These are phyloP conservation scores for Mesorhabditis spiculigera DNA, from an alignment of 2,888 invertebrate species.

Conservation along the genomic window DNA sequence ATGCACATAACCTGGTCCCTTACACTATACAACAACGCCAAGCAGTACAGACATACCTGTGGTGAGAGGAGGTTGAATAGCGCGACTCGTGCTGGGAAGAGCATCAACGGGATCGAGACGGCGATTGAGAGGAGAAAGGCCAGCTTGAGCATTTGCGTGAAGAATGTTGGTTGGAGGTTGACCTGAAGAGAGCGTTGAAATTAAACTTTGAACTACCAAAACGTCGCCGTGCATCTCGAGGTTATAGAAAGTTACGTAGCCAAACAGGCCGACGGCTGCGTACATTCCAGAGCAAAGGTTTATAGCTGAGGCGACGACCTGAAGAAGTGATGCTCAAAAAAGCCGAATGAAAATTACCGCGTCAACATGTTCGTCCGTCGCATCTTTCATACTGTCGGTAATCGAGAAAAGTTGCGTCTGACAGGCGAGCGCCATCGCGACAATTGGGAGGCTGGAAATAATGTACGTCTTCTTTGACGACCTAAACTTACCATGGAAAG, in stretches of 20 bases:
- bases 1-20: not conserved
- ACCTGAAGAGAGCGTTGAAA: too few species aligned
- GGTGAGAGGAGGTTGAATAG: constrained; percentile 76
- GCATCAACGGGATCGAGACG: constrained; percentile 90
- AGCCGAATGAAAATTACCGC: constrained; percentile 58
- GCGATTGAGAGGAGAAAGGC: constrained; percentile 91
- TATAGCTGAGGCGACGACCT: constrained; percentile 78
- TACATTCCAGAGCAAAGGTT: constrained; percentile 80
- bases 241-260: constrained; percentile 76
- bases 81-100: constrained; percentile 91
- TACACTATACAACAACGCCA: constrained; percentile 9
- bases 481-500: constrained; percentile 28
- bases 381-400: constrained; percentile 80
- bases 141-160: constrained; percentile 73
- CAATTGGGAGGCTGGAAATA: constrained; percentile 73
- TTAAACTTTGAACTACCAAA: constrained; percentile 66
- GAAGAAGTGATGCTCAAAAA: too few species aligned
- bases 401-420: constrained; percentile 84
- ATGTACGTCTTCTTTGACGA: not conserved
- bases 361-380: constrained; percentile 69
- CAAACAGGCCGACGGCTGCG: constrained; percentile 44
- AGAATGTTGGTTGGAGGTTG: not conserved
- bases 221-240: constrained; percentile 75
- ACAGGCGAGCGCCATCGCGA: constrained; percentile 92
- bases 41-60: not conserved